phyloP scores from a whole-genome alignment of 2,113 vertebrate species.

The Zosterops japonicus region DNA sequence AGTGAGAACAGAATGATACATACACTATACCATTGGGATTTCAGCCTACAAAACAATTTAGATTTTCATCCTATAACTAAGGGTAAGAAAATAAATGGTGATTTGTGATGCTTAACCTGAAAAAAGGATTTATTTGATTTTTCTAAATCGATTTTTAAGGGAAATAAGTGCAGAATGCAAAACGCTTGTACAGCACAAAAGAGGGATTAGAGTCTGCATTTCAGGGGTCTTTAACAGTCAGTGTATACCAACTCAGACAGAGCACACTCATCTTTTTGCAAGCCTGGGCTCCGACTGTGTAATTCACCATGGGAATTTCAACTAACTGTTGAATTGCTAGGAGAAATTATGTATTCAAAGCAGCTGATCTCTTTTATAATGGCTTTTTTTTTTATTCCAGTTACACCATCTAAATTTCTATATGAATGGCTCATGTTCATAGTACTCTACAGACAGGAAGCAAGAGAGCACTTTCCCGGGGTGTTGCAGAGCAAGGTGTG shows the following conservation, averaged over 20 bases:
- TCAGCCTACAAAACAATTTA: background rate
- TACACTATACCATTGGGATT: background rate
- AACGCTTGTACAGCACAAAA: background rate
- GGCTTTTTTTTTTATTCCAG: background rate
- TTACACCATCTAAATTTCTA: background rate
- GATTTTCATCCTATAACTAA: background rate
- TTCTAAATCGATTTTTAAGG: background rate
- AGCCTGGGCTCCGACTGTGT: background rate
- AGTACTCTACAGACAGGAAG: background rate
- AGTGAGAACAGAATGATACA: background rate
- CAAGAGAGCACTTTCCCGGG: background rate
- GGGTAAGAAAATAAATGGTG: background rate
- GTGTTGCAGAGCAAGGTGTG: background rate
- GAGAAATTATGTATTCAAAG: background rate
- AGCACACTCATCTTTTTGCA: background rate
- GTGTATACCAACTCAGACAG: background rate
- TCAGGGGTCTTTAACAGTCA: background rate
- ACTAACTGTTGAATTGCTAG: background rate
- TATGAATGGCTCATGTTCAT: background rate
- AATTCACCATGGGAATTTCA: background rate
- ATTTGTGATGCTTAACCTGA: background rate
- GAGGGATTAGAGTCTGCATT: background rate
- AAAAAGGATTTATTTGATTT: background rate
- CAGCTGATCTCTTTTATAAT: background rate
- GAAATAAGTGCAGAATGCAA: background rate